Evolutionary conservation across 2,888 invertebrate species (phyloP), one percentile per base, ranked within the genome.

Genomic region (Drosophila mimica): DNA sequence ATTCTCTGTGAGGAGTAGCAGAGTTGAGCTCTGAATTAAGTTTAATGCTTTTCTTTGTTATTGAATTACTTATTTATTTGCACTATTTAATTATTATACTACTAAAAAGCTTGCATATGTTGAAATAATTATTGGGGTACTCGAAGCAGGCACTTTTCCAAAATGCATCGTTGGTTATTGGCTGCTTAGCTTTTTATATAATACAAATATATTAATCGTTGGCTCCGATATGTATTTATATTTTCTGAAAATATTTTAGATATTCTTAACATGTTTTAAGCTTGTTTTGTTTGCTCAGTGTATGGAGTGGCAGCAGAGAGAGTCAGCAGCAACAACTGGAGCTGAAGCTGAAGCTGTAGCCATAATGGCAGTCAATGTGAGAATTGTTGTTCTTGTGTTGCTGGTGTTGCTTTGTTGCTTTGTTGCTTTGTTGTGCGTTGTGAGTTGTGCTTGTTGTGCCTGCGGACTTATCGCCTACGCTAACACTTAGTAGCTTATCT

Each of bases 401-500:
- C 13, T 20, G 20, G 20, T 43, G 20, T 7, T 46, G 46, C 20
- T 36, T 56, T 63, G 52, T 46, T 60, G 38, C 28, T 46, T 48
- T 28, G 48, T 28, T 56, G 59, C 53, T 48, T 6, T 36, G 15
- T 31, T 31, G 31, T 31, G 31, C 31, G 61, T 62, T 69, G 76
- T 57, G 49, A 25, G 46, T 25, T 63, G 62, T 57, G 48, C 36
- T 62, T 69, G 63, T 63, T 62, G 53, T 43, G 74, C 30, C 53
- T 61, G 40, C 36, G 64, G 58, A 80, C 70, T 78, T 80, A 74
- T 63, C 74, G 82, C 80, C 80, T 60, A 78, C 80, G 74, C 82
- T 66, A 63, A 77, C 79, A 79, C 74, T 80, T 80, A 64, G 69
- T 62, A 73, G 83, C 80, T 83, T 83, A 83, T 83, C 86, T 88